Conservation (phyloP, 2,113 vertebrate genomes). For the Serinus canaria region DNA sequence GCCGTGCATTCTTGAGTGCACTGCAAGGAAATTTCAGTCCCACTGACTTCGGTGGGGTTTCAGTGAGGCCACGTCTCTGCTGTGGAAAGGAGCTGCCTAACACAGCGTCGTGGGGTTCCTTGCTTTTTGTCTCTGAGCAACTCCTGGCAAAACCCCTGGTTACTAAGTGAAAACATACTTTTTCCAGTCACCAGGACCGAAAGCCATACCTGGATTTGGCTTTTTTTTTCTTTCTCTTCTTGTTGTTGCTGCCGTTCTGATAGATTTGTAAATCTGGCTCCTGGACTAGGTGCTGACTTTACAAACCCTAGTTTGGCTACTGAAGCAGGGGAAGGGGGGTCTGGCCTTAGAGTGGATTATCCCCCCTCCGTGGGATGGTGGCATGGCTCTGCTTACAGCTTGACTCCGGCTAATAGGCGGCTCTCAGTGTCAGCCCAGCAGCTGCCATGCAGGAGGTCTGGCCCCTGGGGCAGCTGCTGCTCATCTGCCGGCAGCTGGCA, state of each 20-base stretch:
- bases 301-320: not conserved
- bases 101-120: not conserved
- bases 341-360: not conserved
- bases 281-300: not conserved
- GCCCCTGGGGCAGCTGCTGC: slow-evolving; percentile 43
- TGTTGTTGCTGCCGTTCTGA: not conserved
- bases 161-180: slow-evolving; percentile 49
- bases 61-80: not conserved
- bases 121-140: not conserved
- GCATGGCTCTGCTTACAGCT: not conserved
- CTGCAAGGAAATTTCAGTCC: not conserved
- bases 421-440: not conserved
- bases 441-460: slow-evolving; percentile 45
- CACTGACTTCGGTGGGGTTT: not conserved
- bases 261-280: not conserved
- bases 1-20: not conserved
- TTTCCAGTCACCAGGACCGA: not conserved
- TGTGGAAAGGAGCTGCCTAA: slow-evolving; percentile 10
- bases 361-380: not conserved
- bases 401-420: not conserved
- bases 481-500: slow-evolving; percentile 64
- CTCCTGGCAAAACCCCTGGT: slow-evolving; percentile 15
- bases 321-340: not conserved
- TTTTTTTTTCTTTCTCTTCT: not conserved
- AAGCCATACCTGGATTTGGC: not conserved